These are phyloP conservation scores for Torymus aiolomorphi DNA, from an alignment of 2,888 invertebrate species.

Conservation along the genomic window DNA sequence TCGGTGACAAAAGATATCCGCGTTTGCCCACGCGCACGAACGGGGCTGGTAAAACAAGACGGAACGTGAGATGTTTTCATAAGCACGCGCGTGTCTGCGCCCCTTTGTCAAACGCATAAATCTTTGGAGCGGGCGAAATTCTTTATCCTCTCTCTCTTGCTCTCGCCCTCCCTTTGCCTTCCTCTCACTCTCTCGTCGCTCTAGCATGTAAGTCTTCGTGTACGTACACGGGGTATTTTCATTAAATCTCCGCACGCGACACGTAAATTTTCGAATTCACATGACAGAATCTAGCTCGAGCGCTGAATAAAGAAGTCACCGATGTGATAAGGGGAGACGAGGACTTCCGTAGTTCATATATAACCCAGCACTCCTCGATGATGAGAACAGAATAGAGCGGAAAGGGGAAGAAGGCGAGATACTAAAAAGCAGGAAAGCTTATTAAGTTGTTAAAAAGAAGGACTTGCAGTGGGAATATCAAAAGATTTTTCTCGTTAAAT, in stretches of 20 bases:
- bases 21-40: background rate
- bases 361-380: too few species aligned
- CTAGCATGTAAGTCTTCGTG: background rate
- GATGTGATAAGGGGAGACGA: slow-evolving; percentile 3
- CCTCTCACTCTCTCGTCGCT: slow-evolving; percentile 1
- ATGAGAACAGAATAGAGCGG: too few species aligned
- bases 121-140: background rate
- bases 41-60: slow-evolving; percentile 51
- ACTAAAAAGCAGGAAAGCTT: slow-evolving; percentile 46
- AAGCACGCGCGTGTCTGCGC: slow-evolving; percentile 21
- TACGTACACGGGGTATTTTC: slow-evolving; percentile 18
- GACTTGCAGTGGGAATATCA: slow-evolving; percentile 7
- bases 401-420: background rate
- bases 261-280: slow-evolving; percentile 25
- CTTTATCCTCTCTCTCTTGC: background rate
- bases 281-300: slow-evolving; percentile 1
- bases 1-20: slow-evolving; percentile 45
- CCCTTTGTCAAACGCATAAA: background rate
- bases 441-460: slow-evolving; percentile 45
- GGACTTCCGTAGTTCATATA: background rate
- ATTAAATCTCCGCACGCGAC: slow-evolving; percentile 21
- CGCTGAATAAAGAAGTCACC: slow-evolving; percentile 31
- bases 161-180: slow-evolving; percentile 39
- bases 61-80: slow-evolving; percentile 57
- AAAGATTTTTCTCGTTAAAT: slow-evolving; percentile 51